Conservation (phyloP, 1,140 invertebrate species). For the Plectrocnemia conspersa region DNA sequence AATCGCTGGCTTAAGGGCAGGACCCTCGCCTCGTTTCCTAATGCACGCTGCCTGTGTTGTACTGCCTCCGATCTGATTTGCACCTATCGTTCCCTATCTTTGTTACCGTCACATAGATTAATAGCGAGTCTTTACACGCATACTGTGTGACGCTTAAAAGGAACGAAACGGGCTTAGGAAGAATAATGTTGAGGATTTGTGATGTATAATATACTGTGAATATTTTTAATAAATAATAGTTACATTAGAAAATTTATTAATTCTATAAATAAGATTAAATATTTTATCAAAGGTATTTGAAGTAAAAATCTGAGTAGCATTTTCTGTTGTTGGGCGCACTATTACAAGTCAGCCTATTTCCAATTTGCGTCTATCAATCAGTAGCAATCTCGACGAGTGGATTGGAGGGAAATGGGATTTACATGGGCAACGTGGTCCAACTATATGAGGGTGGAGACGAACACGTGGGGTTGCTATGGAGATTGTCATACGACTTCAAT, state of each 20-base stretch:
- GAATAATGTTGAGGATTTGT: too few relatives aligned
- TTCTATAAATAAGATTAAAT: too few relatives aligned
- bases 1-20: constrained; percentile 18
- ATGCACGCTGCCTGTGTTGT: constrained; percentile 19
- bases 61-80: constrained; percentile 10
- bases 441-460: constrained; percentile 33
- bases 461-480: background rate
- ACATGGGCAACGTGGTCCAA: constrained; percentile 46
- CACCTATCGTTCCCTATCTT: constrained; percentile 16
- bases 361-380: constrained; percentile 63
- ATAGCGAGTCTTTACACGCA: constrained; percentile 14
- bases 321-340: constrained; percentile 21
- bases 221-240: too few relatives aligned
- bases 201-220: too few relatives aligned
- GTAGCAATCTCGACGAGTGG: constrained; percentile 57
- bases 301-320: too few relatives aligned
- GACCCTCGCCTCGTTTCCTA: background rate
- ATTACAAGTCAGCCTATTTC: constrained; percentile 46
- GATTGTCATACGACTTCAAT: too few relatives aligned
- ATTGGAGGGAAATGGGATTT: constrained; percentile 61
- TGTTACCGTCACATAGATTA: constrained; percentile 25
- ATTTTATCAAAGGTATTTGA: too few relatives aligned
- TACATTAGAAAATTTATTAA: too few relatives aligned
- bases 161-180: too few relatives aligned
- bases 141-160: too few relatives aligned